Evolutionary conservation across 2,113 vertebrate species (phyloP).

Genomic region (Ceyx melanurus): DNA sequence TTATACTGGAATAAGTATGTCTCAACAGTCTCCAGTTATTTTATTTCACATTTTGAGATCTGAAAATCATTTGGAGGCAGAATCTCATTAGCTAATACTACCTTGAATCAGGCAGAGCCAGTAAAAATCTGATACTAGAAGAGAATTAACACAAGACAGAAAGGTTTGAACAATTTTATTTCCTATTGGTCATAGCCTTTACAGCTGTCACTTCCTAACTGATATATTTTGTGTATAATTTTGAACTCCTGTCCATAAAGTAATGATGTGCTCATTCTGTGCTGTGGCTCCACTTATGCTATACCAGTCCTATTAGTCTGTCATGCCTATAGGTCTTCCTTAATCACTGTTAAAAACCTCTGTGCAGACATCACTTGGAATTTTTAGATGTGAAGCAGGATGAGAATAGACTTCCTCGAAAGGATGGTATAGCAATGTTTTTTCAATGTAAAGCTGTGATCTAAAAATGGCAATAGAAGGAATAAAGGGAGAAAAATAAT

Average conservation of each 20-base stretch:
- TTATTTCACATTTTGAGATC: neutral
- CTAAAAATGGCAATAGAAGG: neutral
- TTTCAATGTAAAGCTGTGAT: neutral
- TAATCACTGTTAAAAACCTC: neutral
- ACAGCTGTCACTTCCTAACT: neutral
- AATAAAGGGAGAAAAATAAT: neutral
- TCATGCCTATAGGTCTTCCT: neutral
- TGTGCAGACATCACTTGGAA: neutral
- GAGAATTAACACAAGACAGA: neutral
- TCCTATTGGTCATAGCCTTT: neutral
- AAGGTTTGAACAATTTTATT: neutral
- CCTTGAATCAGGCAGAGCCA: neutral
- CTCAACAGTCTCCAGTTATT: neutral
- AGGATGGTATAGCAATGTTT: neutral
- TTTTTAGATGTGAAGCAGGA: neutral
- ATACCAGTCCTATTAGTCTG: neutral
- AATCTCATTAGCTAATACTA: neutral
- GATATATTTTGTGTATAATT: neutral
- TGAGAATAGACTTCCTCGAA: neutral
- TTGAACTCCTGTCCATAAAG: neutral
- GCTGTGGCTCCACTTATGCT: neutral
- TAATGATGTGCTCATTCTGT: neutral
- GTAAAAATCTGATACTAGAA: neutral
- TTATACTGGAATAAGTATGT: neutral
- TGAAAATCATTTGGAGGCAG: neutral